Percentiles rank a stretch among this genome's conserved stretches.
phyloP scores from a whole-genome alignment of 2,888 invertebrate species.

The Ormyrus nitidulus region DNA sequence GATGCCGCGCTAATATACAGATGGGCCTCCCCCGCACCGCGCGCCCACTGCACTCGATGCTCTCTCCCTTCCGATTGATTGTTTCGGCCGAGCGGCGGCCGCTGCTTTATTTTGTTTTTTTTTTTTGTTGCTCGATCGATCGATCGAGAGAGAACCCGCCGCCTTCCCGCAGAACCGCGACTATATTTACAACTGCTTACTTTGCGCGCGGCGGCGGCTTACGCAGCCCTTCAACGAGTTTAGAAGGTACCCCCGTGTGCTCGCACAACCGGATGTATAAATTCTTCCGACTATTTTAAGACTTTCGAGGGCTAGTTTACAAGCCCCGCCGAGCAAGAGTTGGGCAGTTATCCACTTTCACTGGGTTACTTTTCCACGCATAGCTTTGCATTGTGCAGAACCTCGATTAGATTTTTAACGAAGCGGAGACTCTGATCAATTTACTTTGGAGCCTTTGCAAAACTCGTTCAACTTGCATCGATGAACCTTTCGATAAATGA shows the following conservation, averaged over 20 bases:
- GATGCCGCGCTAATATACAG: background rate
- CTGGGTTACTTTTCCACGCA: no score
- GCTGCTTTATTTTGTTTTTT: no score
- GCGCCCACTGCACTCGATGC: background rate
- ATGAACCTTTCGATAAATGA: no score
- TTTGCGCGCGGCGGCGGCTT: background rate
- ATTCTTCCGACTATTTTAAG: constrained; percentile 73
- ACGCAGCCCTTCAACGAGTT: constrained; percentile 26
- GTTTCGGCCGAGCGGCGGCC: background rate
- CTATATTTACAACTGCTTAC: no score
- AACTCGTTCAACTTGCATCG: no score
- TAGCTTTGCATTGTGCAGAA: no score
- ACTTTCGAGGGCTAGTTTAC: constrained; percentile 72
- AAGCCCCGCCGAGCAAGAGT: constrained; percentile 53
- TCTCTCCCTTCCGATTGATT: background rate
- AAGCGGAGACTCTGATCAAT: no score
- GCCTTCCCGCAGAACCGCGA: no score
- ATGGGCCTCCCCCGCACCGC: background rate
- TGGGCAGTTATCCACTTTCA: background rate
- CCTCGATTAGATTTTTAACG: no score
- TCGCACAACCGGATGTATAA: constrained; percentile 71
- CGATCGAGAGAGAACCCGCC: no score
- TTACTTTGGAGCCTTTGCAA: no score
- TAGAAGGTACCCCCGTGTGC: constrained; percentile 43
- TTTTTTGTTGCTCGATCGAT: no score